phyloP scores from a whole-genome alignment of 1,140 invertebrate genomes.

The Drosophila ercepeae region DNA sequence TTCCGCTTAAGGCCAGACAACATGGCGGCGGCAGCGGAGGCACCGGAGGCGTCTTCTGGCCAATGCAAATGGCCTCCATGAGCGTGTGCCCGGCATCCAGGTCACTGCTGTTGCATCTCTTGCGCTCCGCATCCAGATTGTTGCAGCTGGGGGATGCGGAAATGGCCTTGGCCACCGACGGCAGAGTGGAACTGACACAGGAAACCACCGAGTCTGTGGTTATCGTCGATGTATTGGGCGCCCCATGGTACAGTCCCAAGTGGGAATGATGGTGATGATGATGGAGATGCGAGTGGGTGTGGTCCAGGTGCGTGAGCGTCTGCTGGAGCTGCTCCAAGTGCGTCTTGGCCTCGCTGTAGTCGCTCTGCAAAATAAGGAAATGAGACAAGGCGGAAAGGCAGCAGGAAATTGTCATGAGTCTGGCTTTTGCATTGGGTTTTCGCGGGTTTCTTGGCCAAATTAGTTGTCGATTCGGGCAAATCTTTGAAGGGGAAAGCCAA shows the following conservation, averaged over 20 bases:
- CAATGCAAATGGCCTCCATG: slow-evolving; percentile 67
- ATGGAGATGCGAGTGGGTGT: slow-evolving; percentile 31
- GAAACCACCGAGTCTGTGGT: slow-evolving; percentile 79
- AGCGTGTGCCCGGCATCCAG: slow-evolving; percentile 63
- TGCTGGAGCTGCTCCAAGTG: slow-evolving; percentile 75
- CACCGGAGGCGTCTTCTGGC: slow-evolving; percentile 35
- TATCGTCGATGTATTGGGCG: slow-evolving; percentile 65
- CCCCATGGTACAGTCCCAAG: slow-evolving; percentile 65
- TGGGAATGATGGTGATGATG: slow-evolving; percentile 40
- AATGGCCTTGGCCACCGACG: slow-evolving; percentile 61
- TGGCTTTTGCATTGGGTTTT: slow-evolving; percentile 30
- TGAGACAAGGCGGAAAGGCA: slow-evolving; percentile 69
- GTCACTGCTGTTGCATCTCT: slow-evolving; percentile 60
- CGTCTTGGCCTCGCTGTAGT: slow-evolving; percentile 70
- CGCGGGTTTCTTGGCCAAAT: slow-evolving; percentile 58
- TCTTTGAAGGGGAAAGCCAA: slow-evolving; percentile 1
- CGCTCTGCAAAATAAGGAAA: slow-evolving; percentile 73
- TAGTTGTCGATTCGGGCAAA: slow-evolving; percentile 54
- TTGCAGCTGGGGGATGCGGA: slow-evolving; percentile 58
- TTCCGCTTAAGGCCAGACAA: slow-evolving; percentile 52
- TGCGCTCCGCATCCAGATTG: slow-evolving; percentile 56
- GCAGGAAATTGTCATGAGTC: slow-evolving; percentile 78
- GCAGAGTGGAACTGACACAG: slow-evolving; percentile 74
- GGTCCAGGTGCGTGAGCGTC: slow-evolving; percentile 67
- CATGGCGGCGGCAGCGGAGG: slow-evolving; percentile 50